These are phyloP conservation scores for Florisuga fusca DNA, from an alignment of 2,797 vertebrate genomes.

Conservation along the genomic window DNA sequence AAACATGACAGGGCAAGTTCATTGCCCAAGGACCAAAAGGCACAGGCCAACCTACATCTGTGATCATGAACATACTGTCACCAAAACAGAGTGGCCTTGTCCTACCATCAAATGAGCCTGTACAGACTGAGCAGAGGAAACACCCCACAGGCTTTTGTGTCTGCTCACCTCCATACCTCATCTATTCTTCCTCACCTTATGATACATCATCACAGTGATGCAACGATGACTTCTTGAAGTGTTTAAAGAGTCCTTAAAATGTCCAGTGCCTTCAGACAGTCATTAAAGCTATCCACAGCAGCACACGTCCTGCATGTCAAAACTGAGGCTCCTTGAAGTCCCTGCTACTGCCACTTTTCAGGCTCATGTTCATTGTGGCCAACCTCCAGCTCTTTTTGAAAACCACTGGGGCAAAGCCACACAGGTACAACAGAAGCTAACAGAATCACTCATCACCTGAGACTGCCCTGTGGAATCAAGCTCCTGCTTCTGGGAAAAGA, in stretches of 20 bases:
- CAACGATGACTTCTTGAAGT: not conserved
- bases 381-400: not conserved
- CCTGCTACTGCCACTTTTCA: not conserved
- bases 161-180: not conserved
- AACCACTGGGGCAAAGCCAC: not conserved
- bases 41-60: not conserved
- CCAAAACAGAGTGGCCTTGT: not conserved
- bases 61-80: not conserved
- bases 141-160: not conserved
- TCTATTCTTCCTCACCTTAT: not conserved
- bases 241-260: not conserved
- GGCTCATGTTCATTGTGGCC: not conserved
- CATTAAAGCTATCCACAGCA: not conserved
- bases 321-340: not conserved
- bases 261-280: not conserved
- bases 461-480: rapidly evolving
- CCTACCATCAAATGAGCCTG: not conserved
- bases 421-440: rapidly evolving
- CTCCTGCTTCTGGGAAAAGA: not conserved
- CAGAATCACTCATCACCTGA: not conserved
- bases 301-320: not conserved
- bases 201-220: not conserved
- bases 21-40: conserved; percentile 9
- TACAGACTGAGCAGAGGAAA: not conserved
- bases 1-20: conserved; percentile 39